Conservation (phyloP, 2,888 invertebrate species). For the Aleiodes testaceus region DNA sequence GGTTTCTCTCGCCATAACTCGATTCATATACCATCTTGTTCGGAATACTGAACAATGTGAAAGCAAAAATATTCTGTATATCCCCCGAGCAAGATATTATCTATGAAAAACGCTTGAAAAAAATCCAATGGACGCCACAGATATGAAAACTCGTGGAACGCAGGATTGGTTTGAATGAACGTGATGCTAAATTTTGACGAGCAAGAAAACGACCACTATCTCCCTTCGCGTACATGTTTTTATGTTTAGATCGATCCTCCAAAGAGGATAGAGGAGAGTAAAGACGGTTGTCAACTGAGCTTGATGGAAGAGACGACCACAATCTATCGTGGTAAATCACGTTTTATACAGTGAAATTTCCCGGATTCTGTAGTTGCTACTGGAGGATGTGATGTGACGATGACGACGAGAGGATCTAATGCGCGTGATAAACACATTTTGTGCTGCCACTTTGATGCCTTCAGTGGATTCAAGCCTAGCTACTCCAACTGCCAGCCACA, state of each 20-base stretch:
- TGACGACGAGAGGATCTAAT: conserved; percentile 7
- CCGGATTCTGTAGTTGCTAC: neutral
- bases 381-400: neutral
- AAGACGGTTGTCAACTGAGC: neutral
- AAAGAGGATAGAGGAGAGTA: no score
- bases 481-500: neutral
- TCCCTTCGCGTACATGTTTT: no score
- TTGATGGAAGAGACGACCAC: neutral
- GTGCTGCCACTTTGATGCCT: conserved; percentile 10
- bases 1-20: conserved; percentile 17
- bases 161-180: no score
- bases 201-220: no score
- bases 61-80: neutral
- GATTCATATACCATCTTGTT: neutral
- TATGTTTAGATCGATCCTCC: no score
- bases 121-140: no score
- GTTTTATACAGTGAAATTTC: neutral
- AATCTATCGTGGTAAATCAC: neutral
- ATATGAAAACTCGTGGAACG: no score
- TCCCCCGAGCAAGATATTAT: no score
- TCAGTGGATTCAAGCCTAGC: neutral
- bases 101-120: no score
- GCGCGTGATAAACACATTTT: conserved; percentile 16
- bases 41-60: neutral
- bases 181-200: no score